Evolutionary conservation across 2,113 vertebrate species (phyloP), one percentile per base, ranked within the genome.

Genomic region (Peromyscus californicus): DNA sequence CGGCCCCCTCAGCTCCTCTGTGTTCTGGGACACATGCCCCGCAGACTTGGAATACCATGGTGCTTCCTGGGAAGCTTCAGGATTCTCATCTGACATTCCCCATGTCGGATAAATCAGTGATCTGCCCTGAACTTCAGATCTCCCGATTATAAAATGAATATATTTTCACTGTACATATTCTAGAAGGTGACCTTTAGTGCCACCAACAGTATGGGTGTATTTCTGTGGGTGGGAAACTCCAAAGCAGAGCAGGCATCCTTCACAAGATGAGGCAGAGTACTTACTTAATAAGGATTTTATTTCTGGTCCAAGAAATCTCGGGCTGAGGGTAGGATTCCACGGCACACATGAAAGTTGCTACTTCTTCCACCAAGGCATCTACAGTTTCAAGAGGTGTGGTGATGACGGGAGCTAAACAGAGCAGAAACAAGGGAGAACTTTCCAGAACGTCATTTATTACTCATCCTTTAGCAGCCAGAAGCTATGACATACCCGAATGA

Each of bases 291-390:
- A 99, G 99, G 95, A 99, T 99, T 98, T 99, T 99, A 97, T 99
- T 99, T 94, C 99, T 99, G 1, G 99, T 99, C 99, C 99, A 99
- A 0, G 98, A 99, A 94, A 99, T 99, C 89, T 99, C 99, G 0
- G 99, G 98, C 59, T 99, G 98, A 4, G 99, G 99, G 15, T 99
- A 98, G 1, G 99, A 99, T 95, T 99, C 99, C 96, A 99, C 99
- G 2, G 99, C 99, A 89, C 99, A 99, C 98, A 99, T 99, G 97
- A 99, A 99, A 51, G 99, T 99, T 65, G 99, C 99, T 0, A 99
- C 99, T 1, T 99, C 99, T 98, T 99, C 99, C 87, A 99, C 98
- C 36, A 99, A 97, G 0, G 99, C 98, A 48, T 99, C 99, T 91
- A 99, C 98, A 0, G 99, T 99, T 98, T 99, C 99, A 67, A 99